phyloP scores from a whole-genome alignment of 2,888 invertebrate species.

The Lycaena phlaeas region DNA sequence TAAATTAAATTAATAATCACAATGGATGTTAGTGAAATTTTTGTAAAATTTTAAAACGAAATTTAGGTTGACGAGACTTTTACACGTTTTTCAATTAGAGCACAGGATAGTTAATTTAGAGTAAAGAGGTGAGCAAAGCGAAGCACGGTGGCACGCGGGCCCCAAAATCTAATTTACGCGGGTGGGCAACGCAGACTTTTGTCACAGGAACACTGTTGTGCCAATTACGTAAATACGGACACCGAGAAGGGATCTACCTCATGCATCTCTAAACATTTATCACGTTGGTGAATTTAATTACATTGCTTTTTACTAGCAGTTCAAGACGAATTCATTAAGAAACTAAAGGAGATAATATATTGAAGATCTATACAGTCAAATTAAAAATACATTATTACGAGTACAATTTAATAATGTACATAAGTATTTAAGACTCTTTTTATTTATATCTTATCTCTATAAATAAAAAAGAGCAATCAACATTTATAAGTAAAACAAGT shows the following conservation, averaged over 20 bases:
- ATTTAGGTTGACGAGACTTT: conserved; percentile 21
- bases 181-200: conserved; percentile 48
- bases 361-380: no score
- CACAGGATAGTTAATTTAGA: conserved; percentile 50
- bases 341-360: no score
- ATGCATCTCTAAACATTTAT: conserved; percentile 54
- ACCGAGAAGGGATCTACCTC: conserved; percentile 32
- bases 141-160: conserved; percentile 22
- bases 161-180: conserved; percentile 57
- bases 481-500: no score
- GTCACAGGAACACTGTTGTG: conserved; percentile 48
- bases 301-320: neutral
- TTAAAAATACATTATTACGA: no score
- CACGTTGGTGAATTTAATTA: conserved; percentile 32
- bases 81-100: conserved; percentile 50
- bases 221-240: conserved; percentile 63
- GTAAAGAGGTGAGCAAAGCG: conserved; percentile 58
- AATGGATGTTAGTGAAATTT: conserved; percentile 8
- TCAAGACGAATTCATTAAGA: conserved; percentile 29
- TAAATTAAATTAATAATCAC: neutral
- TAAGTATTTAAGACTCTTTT: no score
- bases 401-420: no score
- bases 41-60: conserved; percentile 4
- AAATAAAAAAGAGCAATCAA: no score
- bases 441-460: no score